phyloP scores from a whole-genome alignment of 2,113 vertebrate species.

The Oreochromis spilurus region DNA sequence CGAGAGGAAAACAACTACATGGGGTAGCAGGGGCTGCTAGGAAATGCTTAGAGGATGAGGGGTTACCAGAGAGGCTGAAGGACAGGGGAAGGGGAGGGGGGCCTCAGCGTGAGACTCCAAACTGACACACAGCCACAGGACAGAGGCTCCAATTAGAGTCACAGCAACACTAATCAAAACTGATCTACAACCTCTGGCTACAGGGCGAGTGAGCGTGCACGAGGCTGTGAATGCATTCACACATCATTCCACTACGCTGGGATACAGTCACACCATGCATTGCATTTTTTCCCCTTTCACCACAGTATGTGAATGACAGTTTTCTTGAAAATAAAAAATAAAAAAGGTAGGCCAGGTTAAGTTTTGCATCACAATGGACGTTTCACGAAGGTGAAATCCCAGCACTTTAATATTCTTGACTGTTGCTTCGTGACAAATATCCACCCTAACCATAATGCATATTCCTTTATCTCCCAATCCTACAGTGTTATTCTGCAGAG shows the following conservation, averaged over 20 bases:
- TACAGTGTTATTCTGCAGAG: constrained; percentile 11
- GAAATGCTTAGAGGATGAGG: background rate
- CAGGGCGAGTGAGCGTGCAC: background rate
- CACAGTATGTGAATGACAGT: background rate
- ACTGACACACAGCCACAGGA: constrained; percentile 57
- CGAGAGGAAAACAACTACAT: background rate
- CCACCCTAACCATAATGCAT: constrained; percentile 24
- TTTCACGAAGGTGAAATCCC: constrained; percentile 40
- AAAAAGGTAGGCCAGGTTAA: background rate
- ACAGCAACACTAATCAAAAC: constrained; percentile 60
- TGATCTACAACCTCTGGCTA: constrained; percentile 57
- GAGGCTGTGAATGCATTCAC: background rate
- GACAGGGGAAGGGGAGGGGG: constrained; percentile 1
- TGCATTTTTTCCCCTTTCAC: background rate
- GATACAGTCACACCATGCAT: background rate
- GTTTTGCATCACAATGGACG: background rate
- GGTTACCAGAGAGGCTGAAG: constrained; percentile 14
- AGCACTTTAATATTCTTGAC: constrained; percentile 43
- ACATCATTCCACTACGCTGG: background rate
- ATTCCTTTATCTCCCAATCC: constrained; percentile 45
- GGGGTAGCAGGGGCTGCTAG: background rate
- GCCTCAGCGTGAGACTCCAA: constrained; percentile 40
- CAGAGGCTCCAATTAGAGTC: constrained; percentile 61
- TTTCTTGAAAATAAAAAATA: background rate
- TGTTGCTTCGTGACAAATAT: constrained; percentile 48